A percentile compares a stretch with the other conserved stretches of the same genome.
phyloP scores from a whole-genome alignment of 2,113 vertebrate genomes.

The Brienomyrus brachyistius region DNA sequence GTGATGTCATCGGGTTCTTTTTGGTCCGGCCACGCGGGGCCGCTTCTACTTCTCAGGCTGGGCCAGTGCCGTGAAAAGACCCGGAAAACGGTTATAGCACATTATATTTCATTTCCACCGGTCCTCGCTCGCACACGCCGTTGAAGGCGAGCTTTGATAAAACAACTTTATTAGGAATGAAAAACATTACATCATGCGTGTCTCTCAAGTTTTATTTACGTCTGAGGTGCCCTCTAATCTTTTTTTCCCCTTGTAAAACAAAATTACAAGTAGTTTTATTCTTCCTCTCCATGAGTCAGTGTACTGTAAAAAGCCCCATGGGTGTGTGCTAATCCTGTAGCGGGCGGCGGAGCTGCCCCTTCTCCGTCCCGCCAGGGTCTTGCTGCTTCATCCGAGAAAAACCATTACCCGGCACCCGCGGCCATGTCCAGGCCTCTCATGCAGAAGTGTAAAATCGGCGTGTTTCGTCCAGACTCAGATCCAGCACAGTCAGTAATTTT shows the following conservation, averaged over 20 bases:
- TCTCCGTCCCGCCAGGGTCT: neutral
- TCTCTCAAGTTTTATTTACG: conserved; percentile 13
- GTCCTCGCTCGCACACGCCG: neutral
- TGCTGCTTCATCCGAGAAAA: neutral
- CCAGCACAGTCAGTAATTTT: neutral
- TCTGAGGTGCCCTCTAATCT: conserved; percentile 10
- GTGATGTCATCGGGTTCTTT: neutral
- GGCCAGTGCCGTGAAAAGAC: neutral
- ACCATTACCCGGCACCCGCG: neutral
- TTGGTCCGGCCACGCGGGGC: neutral
- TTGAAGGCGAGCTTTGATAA: neutral
- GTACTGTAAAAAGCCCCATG: neutral
- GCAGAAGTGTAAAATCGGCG: neutral
- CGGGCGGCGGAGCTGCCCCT: neutral
- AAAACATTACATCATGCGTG: conserved; percentile 2
- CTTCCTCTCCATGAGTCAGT: conserved; percentile 5
- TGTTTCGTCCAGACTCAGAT: neutral
- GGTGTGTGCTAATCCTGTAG: neutral
- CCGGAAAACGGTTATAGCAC: neutral
- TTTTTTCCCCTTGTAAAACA: conserved; percentile 10
- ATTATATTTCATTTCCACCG: neutral
- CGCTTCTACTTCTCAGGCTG: neutral
- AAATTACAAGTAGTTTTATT: conserved; percentile 12
- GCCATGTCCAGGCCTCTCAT: neutral
- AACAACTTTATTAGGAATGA: conserved; percentile 7